Base-by-base conservation (phyloP, 2,113 vertebrate genomes). In the Hemibagrus wyckioides region DNA sequence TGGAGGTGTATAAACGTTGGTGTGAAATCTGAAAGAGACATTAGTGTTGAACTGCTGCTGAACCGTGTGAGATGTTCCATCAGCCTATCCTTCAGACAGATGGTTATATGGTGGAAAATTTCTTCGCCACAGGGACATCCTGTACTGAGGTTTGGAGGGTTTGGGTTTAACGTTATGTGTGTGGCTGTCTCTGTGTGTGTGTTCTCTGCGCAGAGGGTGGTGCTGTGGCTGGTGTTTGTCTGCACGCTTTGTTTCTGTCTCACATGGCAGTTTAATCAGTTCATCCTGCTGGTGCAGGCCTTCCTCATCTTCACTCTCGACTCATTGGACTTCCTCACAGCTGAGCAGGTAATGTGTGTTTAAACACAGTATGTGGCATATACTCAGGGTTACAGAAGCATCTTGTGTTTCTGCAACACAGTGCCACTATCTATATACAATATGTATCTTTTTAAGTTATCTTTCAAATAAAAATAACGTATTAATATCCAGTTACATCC, bases 221-320 rank as follows among this genome's bases (percentile, higher is more conserved):
- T 95, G 79, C 95, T 98, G 91, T 91, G 93, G 92, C 91, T 94
- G 92, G 93, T 99, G 90, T 99, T 97, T 86, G 84, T 96, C 89
- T 96, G 97, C 21, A 99, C 97, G 0, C 96, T 98, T 89, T 95
- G 97, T 85, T 99, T 99, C 94, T 97, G 97, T 86, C 94, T 99
- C 92, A 96, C 96, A 3, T 99, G 98, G 98, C 98, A 99, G 89
- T 99, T 99, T 92, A 99, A 99, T 94, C 98, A 99, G 91, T 99
- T 99, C 90, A 96, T 99, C 93, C 94, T 98, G 86, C 94, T 99
- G 11, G 95, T 99, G 85, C 98, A 99, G 85, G 96, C 97, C 0
- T 84, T 99, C 54, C 95, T 96, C 85, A 90, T 99, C 39, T 99
- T 97, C 90, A 93, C 92, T 0, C 91, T 99, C 89, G 98, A 99